These are phyloP conservation scores for Invenusta paracnida DNA, from an alignment of 2,888 invertebrate genomes.

Conservation along the genomic window DNA sequence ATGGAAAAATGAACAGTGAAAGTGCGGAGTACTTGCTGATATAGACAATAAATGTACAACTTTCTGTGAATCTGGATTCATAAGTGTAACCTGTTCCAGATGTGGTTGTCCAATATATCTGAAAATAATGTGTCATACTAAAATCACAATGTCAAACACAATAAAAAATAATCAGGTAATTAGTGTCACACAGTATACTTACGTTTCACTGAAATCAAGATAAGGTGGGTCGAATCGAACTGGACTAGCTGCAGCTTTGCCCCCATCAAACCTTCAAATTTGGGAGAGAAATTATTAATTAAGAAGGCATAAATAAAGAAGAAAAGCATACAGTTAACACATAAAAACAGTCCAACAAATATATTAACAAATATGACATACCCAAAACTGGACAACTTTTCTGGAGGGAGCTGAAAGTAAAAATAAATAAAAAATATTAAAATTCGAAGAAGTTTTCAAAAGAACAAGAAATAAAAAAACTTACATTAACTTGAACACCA, in stretches of 20 bases:
- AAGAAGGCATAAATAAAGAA: no score
- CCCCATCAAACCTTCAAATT: conserved; percentile 51
- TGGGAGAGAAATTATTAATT: conserved; percentile 7
- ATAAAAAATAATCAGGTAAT: conserved; percentile 28
- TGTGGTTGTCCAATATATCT: conserved; percentile 81
- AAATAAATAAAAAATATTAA: not conserved
- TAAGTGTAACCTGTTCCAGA: conserved; percentile 76
- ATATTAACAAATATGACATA: conserved; percentile 2
- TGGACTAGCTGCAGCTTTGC: conserved; percentile 53
- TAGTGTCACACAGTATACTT: no score
- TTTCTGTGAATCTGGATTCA: conserved; percentile 78
- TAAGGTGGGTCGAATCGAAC: conserved; percentile 67
- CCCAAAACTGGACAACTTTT: conserved; percentile 6
- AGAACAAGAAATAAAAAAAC: no score
- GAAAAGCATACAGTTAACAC: not conserved
- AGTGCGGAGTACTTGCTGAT: conserved; percentile 85
- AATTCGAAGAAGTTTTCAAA: not conserved
- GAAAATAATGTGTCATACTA: conserved; percentile 52
- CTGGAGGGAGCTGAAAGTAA: conserved; percentile 24
- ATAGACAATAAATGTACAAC: conserved; percentile 86
- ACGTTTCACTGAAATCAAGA: conserved; percentile 72
- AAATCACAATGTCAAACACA: conserved; percentile 39
- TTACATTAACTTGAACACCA: conserved; percentile 30
- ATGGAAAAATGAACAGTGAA: conserved; percentile 93
- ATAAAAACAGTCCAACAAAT: not conserved